Percentiles rank a stretch among this genome's conserved stretches.
These are phyloP conservation scores for Hetaerina titia DNA, from an alignment of 2,888 invertebrate genomes.

Conservation along the genomic window DNA sequence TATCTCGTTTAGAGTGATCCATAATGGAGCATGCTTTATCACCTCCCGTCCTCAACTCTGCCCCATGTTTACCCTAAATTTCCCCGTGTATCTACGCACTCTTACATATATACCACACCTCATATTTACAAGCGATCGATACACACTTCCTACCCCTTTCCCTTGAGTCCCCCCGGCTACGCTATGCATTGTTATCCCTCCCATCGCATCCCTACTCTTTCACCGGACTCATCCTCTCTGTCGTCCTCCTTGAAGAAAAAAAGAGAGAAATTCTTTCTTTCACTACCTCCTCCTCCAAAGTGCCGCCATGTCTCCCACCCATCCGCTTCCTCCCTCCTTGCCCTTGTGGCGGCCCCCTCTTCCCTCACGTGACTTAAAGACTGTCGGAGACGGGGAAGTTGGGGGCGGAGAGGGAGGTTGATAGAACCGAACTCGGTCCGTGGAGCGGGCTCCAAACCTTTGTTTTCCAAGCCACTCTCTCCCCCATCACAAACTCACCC, in stretches of 20 bases:
- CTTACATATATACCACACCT: background rate
- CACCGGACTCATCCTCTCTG: background rate
- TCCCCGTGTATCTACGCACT: background rate
- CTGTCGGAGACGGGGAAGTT: background rate
- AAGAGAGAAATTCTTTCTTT: background rate
- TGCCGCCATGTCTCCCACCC: too few relatives aligned
- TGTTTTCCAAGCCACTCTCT: background rate
- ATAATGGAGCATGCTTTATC: background rate
- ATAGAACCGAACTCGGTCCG: background rate
- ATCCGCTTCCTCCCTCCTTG: too few relatives aligned
- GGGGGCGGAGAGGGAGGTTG: background rate
- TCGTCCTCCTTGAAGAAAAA: background rate
- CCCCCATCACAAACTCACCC: background rate
- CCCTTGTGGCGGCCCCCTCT: background rate
- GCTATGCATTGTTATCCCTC: background rate
- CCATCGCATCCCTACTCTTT: too few relatives aligned
- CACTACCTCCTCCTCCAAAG: background rate
- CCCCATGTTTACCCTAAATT: background rate
- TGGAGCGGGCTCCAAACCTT: constrained; percentile 20
- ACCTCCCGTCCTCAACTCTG: background rate
- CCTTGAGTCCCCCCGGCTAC: background rate
- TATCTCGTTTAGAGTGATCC: background rate
- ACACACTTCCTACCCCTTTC: background rate
- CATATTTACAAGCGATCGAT: constrained; percentile 20
- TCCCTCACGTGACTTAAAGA: background rate